Percentiles rank a stretch among this genome's conserved stretches.
Evolutionary conservation across 2,113 vertebrate genomes (phyloP).

Genomic region (Alexandromys fortis): DNA sequence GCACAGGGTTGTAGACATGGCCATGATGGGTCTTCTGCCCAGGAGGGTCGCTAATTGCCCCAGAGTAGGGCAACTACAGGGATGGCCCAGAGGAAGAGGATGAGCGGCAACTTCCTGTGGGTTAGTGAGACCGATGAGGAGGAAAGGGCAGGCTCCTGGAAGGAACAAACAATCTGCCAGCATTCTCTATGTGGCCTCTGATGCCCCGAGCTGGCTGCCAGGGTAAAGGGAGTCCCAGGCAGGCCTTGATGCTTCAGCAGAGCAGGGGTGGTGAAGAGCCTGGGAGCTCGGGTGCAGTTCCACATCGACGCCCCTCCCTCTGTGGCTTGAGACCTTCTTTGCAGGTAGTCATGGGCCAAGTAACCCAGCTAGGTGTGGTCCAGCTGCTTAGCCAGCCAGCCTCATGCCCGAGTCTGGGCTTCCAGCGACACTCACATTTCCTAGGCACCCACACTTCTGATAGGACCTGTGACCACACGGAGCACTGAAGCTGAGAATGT

Average conservation of each 20-base stretch:
- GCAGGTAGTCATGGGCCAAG: neutral
- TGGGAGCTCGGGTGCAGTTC: neutral
- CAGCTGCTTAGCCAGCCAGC: neutral
- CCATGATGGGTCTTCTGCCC: neutral
- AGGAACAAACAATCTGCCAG: neutral
- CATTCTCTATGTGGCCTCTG: neutral
- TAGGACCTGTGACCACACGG: neutral
- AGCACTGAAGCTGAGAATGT: neutral
- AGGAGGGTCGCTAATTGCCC: constrained; percentile 59
- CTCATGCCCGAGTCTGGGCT: neutral
- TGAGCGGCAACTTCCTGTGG: constrained; percentile 75
- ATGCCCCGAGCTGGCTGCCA: neutral
- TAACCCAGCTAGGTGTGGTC: neutral
- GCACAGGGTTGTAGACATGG: neutral
- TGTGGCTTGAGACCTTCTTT: neutral
- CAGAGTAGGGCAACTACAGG: constrained; percentile 71
- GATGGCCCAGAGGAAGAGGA: constrained; percentile 74
- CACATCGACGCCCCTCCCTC: neutral
- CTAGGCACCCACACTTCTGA: neutral
- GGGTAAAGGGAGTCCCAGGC: neutral
- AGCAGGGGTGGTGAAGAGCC: neutral
- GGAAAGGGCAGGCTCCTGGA: neutral
- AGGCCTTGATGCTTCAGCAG: neutral
- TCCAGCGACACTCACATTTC: neutral
- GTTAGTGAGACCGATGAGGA: neutral